Evolutionary conservation across 1,140 invertebrate genomes (phyloP).

Genomic region (Sycophila sp.): DNA sequence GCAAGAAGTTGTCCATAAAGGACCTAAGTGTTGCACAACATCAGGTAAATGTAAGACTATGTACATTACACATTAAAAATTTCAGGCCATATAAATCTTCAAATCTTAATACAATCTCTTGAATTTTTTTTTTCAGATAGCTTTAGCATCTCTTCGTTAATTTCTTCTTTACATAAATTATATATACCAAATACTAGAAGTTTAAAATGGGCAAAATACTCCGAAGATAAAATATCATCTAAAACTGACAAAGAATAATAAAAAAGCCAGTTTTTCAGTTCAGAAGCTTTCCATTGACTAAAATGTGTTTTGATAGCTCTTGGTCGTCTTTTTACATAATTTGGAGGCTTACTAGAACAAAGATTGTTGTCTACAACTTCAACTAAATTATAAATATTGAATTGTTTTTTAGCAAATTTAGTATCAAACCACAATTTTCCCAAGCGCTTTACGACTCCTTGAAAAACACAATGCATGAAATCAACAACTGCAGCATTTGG

Average conservation of each 20-base stretch:
- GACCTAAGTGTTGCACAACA: neutral
- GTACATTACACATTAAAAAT: neutral
- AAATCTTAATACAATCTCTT: neutral
- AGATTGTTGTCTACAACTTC: constrained; percentile 22
- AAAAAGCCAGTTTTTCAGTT: constrained; percentile 31
- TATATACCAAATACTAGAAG: constrained; percentile 11
- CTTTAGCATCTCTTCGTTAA: neutral
- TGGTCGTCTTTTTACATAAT: constrained; percentile 28
- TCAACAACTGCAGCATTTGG: constrained; percentile 21
- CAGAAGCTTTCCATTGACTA: constrained; percentile 33
- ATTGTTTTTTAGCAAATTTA: neutral
- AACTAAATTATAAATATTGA: neutral
- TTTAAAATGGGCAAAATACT: constrained; percentile 25
- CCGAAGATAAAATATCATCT: constrained; percentile 1
- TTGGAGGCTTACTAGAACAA: constrained; percentile 20
- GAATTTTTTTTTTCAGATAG: neutral
- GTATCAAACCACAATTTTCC: constrained; percentile 20
- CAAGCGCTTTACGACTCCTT: constrained; percentile 26
- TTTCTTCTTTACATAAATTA: neutral
- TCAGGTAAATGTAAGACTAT: neutral
- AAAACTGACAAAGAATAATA: constrained; percentile 31
- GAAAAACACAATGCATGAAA: constrained; percentile 26
- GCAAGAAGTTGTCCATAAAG: neutral
- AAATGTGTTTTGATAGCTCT: constrained; percentile 16
- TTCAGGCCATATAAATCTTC: neutral